Percentiles rank a stretch among this genome's conserved stretches.
phyloP scores from a whole-genome alignment of 2,113 vertebrate genomes.

The Oophaga pumilio region DNA sequence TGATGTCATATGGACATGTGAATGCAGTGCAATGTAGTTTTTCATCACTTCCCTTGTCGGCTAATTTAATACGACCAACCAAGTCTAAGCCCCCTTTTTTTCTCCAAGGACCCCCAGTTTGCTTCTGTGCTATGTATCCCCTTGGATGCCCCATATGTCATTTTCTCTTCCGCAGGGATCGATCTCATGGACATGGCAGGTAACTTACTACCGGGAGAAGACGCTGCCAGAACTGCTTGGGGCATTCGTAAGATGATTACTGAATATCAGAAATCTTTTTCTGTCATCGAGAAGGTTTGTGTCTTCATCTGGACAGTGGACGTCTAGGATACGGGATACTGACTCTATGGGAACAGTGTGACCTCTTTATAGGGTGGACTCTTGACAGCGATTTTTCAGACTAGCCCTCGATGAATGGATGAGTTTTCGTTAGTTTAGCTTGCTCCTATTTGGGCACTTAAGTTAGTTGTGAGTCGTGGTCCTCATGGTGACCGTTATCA shows the following conservation, averaged over 20 bases:
- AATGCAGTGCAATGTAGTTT: too few relatives aligned
- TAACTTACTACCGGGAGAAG: constrained; percentile 73
- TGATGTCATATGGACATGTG: too few relatives aligned
- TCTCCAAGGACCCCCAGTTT: too few relatives aligned
- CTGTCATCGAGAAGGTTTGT: constrained; percentile 81
- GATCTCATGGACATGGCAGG: constrained; percentile 80
- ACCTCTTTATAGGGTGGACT: too few relatives aligned
- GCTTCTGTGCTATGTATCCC: too few relatives aligned
- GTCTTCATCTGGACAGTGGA: neutral
- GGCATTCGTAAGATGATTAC: constrained; percentile 66
- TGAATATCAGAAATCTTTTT: constrained; percentile 83
- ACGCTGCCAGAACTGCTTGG: constrained; percentile 79
- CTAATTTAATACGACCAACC: too few relatives aligned
- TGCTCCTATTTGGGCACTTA: neutral
- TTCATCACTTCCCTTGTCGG: too few relatives aligned
- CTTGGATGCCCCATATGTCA: too few relatives aligned
- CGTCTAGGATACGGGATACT: neutral
- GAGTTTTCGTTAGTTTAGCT: neutral
- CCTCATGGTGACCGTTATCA: neutral
- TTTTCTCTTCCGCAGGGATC: constrained; percentile 70
- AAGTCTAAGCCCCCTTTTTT: too few relatives aligned
- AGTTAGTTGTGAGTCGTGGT: neutral
- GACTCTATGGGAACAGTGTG: too few relatives aligned
- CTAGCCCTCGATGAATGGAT: neutral
- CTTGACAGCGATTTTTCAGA: neutral